Base-by-base conservation (phyloP, 2,888 invertebrate species). In the Drosophila atripex region DNA sequence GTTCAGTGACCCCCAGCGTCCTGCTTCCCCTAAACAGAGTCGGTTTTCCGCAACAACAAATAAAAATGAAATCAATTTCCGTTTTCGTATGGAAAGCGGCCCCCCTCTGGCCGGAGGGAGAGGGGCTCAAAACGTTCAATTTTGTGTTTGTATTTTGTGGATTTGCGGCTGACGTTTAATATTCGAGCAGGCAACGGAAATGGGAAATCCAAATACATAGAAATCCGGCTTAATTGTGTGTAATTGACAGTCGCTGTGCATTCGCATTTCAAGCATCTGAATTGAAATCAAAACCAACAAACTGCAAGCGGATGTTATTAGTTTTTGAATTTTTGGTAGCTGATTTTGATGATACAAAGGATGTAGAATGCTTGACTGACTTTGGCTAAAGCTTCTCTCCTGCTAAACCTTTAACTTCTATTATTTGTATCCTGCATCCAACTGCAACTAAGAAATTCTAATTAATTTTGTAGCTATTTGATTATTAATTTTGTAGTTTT, bases 61-160 rank as follows among this genome's bases (percentile, higher is more conserved):
- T 86, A 73, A 69, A 83, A 75, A 76, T 75, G 71, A 76, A 78
- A 86, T 86, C 80, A 83, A 83, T 83, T 83, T 83, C 86, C 82
- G 82, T 71, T 82, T 71, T 56, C 65, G 56, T 57, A 51, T 57
- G 63, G 46, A 54, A 58, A 52, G 45, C 68, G 47, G 45, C 68
- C 51, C 28, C 28, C 30, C 18, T 45, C 5, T 25, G 16, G 16
- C 18, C 56, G 25, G 32, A 25, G 45, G 25, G 32, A 25, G 45
- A 23, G 45, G 25, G 54, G 7, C 55, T 38, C 21, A 32, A 12
- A 18, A 28, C 14, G 18, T 57, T 47, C 38, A 28, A 57, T 60
- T 47, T 16, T 38, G 66, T 35, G 14, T 32, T 51, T 64, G 74
- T 64, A 61, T 60, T 55, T 72, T 56, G 54, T 55, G 55, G 43